Evolutionary conservation across 2,888 invertebrate species (phyloP).

Genomic region (Thecocarcelia acutangulata): DNA sequence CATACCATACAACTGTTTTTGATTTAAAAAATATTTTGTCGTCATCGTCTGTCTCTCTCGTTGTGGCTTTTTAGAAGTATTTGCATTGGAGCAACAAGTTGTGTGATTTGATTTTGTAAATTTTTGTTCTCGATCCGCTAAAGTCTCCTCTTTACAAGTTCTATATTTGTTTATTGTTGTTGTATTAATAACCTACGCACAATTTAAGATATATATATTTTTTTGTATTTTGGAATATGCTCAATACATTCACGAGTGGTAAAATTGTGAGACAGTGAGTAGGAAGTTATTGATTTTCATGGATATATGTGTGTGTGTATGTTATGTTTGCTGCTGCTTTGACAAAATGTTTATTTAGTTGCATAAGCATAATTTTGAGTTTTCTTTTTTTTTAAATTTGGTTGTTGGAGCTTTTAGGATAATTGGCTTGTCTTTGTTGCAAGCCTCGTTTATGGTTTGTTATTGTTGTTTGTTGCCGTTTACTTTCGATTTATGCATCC

Average conservation of each 20-base stretch:
- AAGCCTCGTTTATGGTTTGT: slow-evolving; percentile 26
- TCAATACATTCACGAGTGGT: slow-evolving; percentile 11
- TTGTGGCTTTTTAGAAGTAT: slow-evolving; percentile 21
- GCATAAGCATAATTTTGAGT: slow-evolving; percentile 60
- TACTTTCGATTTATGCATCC: slow-evolving; percentile 80
- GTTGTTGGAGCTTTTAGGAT: slow-evolving; percentile 63
- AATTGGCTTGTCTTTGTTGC: slow-evolving; percentile 64
- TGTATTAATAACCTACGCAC: slow-evolving; percentile 65
- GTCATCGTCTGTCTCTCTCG: slow-evolving; percentile 13
- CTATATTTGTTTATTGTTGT: slow-evolving; percentile 25
- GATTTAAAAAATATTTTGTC: slow-evolving; percentile 41
- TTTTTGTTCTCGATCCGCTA: slow-evolving; percentile 3
- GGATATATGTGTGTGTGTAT: background rate
- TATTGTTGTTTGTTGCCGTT: slow-evolving; percentile 71
- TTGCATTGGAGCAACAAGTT: slow-evolving; percentile 36
- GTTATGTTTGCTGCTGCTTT: slow-evolving; percentile 39
- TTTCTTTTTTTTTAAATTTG: slow-evolving; percentile 38
- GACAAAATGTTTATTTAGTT: slow-evolving; percentile 64
- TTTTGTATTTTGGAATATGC: slow-evolving; percentile 1
- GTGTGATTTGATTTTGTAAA: slow-evolving; percentile 38
- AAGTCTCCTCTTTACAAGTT: slow-evolving; percentile 50
- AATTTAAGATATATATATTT: slow-evolving; percentile 41
- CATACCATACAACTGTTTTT: slow-evolving; percentile 11
- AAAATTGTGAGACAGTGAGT: slow-evolving; percentile 43
- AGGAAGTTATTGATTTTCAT: slow-evolving; percentile 50